Percentiles rank a stretch among this genome's conserved stretches.
phyloP scores from a whole-genome alignment of 1,140 invertebrate genomes.

The Drosophila bipectinata region DNA sequence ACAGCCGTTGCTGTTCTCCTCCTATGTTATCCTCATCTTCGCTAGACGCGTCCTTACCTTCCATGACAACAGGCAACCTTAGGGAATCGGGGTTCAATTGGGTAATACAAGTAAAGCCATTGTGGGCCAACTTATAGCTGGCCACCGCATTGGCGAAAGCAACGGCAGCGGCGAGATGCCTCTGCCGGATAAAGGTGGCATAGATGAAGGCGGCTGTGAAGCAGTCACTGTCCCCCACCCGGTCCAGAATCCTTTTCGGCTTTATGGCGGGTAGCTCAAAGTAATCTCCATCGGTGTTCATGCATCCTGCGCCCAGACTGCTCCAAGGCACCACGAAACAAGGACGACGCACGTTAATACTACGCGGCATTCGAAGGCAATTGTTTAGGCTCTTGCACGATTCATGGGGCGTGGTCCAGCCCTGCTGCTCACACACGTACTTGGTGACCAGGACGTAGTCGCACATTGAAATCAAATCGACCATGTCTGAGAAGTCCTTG shows the following conservation, averaged over 20 bases:
- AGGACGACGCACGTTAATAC: slow-evolving; percentile 26
- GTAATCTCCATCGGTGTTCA: slow-evolving; percentile 84
- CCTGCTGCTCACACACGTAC: slow-evolving; percentile 14
- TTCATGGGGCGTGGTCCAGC: slow-evolving; percentile 22
- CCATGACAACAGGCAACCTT: not conserved
- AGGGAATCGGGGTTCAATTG: slow-evolving; percentile 6
- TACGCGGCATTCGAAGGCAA: slow-evolving; percentile 18
- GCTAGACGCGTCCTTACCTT: not conserved
- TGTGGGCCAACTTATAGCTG: slow-evolving; percentile 87
- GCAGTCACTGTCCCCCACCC: slow-evolving; percentile 88
- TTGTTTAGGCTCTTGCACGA: slow-evolving; percentile 32
- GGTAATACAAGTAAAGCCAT: slow-evolving; percentile 79
- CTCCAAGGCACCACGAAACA: slow-evolving; percentile 88
- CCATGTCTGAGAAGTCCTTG: slow-evolving; percentile 83
- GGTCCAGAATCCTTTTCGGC: slow-evolving; percentile 85
- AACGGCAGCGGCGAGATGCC: slow-evolving; percentile 71
- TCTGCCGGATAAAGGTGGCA: slow-evolving; percentile 44
- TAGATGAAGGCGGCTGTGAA: slow-evolving; percentile 87
- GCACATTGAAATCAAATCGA: slow-evolving; percentile 48
- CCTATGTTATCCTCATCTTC: not conserved
- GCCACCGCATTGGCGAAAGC: slow-evolving; percentile 87
- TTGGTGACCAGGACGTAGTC: slow-evolving; percentile 88
- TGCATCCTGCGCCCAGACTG: slow-evolving; percentile 86
- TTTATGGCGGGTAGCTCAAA: slow-evolving; percentile 85
- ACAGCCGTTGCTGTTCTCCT: not conserved